Conservation (phyloP, 2,113 vertebrate species). For the Albula glossodonta region DNA sequence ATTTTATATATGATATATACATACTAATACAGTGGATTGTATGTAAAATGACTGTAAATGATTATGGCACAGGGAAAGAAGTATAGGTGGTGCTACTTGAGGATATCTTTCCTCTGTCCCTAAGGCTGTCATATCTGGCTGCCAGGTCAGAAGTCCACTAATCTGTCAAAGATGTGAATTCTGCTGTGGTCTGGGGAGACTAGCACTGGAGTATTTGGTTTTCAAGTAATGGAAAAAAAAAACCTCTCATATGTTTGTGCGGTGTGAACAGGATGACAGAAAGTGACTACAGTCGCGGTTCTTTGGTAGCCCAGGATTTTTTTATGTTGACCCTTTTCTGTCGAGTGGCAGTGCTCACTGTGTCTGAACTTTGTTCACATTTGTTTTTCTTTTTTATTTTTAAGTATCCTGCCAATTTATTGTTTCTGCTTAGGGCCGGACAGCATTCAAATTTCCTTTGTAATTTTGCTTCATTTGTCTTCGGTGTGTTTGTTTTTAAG, state of each 20-base stretch:
- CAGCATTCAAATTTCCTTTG: neutral
- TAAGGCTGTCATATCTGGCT: neutral
- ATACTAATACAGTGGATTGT: neutral
- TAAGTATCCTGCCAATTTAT: neutral
- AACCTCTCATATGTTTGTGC: neutral
- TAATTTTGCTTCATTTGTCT: neutral
- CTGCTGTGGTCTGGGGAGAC: neutral
- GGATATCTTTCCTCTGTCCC: neutral
- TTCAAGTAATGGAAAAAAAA: neutral
- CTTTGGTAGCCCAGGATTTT: neutral
- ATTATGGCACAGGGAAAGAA: too few relatives aligned
- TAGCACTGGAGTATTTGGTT: neutral
- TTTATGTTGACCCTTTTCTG: neutral
- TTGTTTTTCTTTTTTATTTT: constrained; percentile 7
- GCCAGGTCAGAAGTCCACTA: too few relatives aligned
- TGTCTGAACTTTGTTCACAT: neutral
- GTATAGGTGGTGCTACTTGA: neutral
- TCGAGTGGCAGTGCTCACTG: neutral
- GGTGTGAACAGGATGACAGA: neutral
- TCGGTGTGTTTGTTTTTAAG: neutral
- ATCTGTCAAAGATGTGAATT: neutral
- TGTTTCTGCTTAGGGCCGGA: constrained; percentile 7
- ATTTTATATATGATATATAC: neutral
- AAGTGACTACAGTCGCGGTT: neutral
- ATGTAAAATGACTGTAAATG: neutral